A percentile compares a stretch with the other conserved stretches of the same genome.
These are phyloP conservation scores for Atherinosoma microstoma DNA, from an alignment of 2,797 vertebrate species.

Conservation along the genomic window DNA sequence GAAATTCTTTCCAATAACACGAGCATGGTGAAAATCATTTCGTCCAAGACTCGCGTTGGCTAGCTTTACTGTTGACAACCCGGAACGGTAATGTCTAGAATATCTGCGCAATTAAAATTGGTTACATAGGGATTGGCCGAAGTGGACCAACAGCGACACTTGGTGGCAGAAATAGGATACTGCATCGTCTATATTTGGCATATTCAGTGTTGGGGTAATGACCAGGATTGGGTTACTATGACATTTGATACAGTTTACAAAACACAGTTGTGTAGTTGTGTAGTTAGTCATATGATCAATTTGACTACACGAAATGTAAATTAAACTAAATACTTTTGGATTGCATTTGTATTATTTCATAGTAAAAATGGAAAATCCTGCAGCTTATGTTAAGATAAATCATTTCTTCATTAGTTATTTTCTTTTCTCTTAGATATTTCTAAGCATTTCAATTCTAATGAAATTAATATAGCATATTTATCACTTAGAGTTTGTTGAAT, in stretches of 20 bases:
- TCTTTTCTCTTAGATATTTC: too few species aligned
- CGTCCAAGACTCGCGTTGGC: constrained; percentile 46
- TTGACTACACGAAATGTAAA: background rate
- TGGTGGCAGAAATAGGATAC: background rate
- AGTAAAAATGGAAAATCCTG: too few species aligned
- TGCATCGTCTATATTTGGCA: background rate
- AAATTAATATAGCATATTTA: background rate
- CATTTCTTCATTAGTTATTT: too few species aligned
- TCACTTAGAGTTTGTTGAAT: too few species aligned
- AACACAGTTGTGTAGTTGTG: too few species aligned
- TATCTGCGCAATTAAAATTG: constrained; percentile 56
- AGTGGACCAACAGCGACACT: constrained; percentile 25
- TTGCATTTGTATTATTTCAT: background rate
- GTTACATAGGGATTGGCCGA: fast-evolving
- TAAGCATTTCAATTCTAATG: background rate
- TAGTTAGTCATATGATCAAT: background rate
- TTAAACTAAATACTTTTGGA: too few species aligned
- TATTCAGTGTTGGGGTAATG: too few species aligned
- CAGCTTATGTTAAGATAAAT: too few species aligned
- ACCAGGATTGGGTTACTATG: too few species aligned
- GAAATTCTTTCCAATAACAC: constrained; percentile 25
- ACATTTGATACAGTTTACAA: too few species aligned
- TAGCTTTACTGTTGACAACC: constrained; percentile 66
- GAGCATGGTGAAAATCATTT: constrained; percentile 62
- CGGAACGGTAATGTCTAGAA: constrained; percentile 47